Percentiles rank a stretch among this genome's conserved stretches.
Evolutionary conservation across 64 coral and sea anemone genomes (phyloP).

Genomic region (Stylophora pistillata): DNA sequence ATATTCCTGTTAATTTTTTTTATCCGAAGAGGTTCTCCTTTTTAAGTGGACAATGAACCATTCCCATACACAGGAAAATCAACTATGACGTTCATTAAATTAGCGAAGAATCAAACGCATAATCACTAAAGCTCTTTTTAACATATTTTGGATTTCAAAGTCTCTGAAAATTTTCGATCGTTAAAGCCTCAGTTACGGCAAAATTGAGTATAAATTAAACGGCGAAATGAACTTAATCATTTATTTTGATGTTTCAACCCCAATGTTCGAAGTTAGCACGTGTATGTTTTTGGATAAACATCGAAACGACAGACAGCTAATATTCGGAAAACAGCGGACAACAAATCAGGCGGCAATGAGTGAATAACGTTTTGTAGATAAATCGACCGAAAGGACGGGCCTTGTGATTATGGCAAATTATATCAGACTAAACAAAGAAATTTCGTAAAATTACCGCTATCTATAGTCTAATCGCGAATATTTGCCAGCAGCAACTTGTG

Average conservation of each 20-base stretch:
- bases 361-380: conserved; percentile 1
- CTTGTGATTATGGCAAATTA: not conserved
- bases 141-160: too few relatives aligned
- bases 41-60: not conserved
- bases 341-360: not conserved
- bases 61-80: not conserved
- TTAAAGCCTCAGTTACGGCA: not conserved
- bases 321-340: not conserved
- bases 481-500: conserved; percentile 12
- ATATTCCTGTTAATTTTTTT: not conserved
- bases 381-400: not conserved
- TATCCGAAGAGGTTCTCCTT: not conserved
- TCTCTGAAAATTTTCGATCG: too few relatives aligned
- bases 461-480: not conserved
- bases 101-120: not conserved
- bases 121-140: too few relatives aligned
- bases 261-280: not conserved
- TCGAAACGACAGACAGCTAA: not conserved
- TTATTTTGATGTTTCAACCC: not conserved
- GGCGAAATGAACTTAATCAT: not conserved
- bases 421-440: not conserved
- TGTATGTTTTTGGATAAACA: not conserved
- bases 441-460: conserved; percentile 22
- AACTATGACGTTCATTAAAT: not conserved
- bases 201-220: not conserved